Base-by-base conservation (phyloP, 2,113 vertebrate genomes). In the Verasper variegatus region DNA sequence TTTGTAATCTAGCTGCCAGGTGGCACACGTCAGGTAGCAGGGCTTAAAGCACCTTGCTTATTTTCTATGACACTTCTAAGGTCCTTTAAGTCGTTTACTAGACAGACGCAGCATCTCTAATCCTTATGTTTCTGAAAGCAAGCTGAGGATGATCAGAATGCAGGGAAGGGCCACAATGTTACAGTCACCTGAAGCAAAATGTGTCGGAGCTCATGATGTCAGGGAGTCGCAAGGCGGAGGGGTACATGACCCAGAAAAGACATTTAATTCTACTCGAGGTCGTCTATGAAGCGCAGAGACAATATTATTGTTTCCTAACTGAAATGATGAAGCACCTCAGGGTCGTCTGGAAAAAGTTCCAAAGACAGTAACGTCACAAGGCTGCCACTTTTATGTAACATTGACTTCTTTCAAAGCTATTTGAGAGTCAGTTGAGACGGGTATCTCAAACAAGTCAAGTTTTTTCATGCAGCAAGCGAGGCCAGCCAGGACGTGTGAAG, bases 31-130 rank as follows among this genome's bases (percentile, higher is more conserved):
- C 40, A 18, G 47, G 14, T 15, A 14, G 17, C 24, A 40, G 0
- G 14, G 15, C 40, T 12, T 45, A 17, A 13, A 15, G 27, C 5
- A 14, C 27, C 24, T 11, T 2, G n/a, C 6, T 21, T 58, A 12
- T 42, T 60, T 45, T 18, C 51, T 18, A 49, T 40, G 60, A 65
- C 6, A 31, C 23, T 54, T 14, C 51, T 54, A 21, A 47, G 55
- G 11, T 20, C 40, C 13, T n/a, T 42, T 10, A 47, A 61, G 57
- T 62, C 26, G 52, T 40, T 15, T 31, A 65, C 5, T 31, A 71
- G 23, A 35, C 56, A 60, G 18, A 31, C 52, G 18, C 57, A 58
- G 57, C 40, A 45, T 55, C n/a, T 74, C 18, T 56, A 20, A 74
- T n/a, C n/a, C 17, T 5, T 3, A 4, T 37, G 58, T 35, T 76